These are phyloP conservation scores for Parazoanthus swiftii DNA, from an alignment of 92 coral and sea anemone species.

Conservation along the genomic window DNA sequence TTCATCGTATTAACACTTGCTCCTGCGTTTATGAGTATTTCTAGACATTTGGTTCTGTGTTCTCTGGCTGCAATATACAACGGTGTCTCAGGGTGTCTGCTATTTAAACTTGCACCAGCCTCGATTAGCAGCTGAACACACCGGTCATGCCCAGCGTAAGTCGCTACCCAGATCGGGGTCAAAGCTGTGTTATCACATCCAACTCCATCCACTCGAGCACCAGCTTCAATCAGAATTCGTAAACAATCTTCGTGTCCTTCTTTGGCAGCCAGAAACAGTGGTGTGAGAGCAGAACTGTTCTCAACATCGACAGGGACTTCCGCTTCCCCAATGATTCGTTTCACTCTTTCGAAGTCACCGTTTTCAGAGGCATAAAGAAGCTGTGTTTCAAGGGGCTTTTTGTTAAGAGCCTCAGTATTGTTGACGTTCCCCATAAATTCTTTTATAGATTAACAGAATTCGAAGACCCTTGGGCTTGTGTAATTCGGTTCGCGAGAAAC, in stretches of 20 bases:
- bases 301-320: conserved; percentile 56
- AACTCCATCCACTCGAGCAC: conserved; percentile 82
- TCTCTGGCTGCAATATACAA: conserved; percentile 83
- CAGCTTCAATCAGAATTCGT: conserved; percentile 66
- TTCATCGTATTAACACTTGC: conserved; percentile 69
- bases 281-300: conserved; percentile 82
- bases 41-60: conserved; percentile 67
- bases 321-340: conserved; percentile 50
- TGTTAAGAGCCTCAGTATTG: conserved; percentile 56
- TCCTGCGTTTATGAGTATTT: conserved; percentile 75
- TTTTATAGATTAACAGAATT: neutral
- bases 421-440: conserved; percentile 71
- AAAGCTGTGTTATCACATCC: conserved; percentile 65
- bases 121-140: conserved; percentile 68
- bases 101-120: conserved; percentile 78
- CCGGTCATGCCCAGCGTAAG: conserved; percentile 72
- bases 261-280: conserved; percentile 80
- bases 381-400: conserved; percentile 69
- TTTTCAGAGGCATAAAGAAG: conserved; percentile 77
- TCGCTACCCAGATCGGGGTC: conserved; percentile 88
- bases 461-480: neutral
- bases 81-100: conserved; percentile 72
- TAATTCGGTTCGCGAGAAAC: too few relatives aligned
- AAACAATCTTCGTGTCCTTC: conserved; percentile 86
- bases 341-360: conserved; percentile 60